phyloP scores from a whole-genome alignment of 37 sponge, comb jelly and placozoan genomes.

The Geodia barretti region DNA sequence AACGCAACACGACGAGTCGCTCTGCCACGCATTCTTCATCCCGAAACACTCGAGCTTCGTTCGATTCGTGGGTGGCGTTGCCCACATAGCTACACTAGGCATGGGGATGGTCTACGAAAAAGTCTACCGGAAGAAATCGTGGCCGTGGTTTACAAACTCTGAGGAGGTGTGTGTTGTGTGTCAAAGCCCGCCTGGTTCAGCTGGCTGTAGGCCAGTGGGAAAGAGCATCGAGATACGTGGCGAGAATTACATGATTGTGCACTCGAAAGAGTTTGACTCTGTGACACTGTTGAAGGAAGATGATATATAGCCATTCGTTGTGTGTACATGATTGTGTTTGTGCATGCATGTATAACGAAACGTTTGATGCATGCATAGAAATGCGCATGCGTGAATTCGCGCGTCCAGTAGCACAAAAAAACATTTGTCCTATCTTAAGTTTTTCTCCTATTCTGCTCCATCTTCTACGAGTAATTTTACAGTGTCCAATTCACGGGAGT shows the following conservation, averaged over 20 bases:
- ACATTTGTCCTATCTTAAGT: too few species aligned
- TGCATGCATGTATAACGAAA: too few species aligned
- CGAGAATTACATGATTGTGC: not conserved
- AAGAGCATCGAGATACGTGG: not conserved
- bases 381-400: too few species aligned
- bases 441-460: too few species aligned
- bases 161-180: constrained; percentile 34
- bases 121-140: not conserved
- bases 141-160: constrained; percentile 23
- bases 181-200: not conserved
- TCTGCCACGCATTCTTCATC: constrained; percentile 32
- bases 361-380: too few species aligned
- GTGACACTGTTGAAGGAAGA: not conserved
- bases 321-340: too few species aligned
- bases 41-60: constrained; percentile 8
- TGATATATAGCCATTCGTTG: too few species aligned
- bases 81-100: constrained; percentile 21
- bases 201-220: constrained; percentile 12
- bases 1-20: not conserved
- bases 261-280: not conserved
- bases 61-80: constrained; percentile 17
- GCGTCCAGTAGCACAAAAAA: too few species aligned
- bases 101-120: not conserved
- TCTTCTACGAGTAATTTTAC: not conserved
- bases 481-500: not conserved